Percentiles rank a stretch among this genome's conserved stretches.
Conservation (phyloP, 2,888 invertebrate species). For the Globia sparganii region DNA sequence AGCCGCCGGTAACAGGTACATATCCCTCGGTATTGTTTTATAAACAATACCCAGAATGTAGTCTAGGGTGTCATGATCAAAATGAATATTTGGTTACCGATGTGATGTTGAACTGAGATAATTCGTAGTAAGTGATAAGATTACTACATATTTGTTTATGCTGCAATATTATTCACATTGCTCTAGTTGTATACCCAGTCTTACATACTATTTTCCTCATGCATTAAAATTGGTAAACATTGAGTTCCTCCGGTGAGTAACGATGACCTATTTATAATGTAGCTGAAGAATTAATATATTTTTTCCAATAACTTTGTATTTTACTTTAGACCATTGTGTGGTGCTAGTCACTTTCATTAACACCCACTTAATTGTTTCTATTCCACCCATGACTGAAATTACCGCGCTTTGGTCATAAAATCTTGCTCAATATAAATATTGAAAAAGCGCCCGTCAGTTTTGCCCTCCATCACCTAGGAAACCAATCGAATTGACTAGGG, state of each 20-base stretch:
- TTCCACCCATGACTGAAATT: constrained; percentile 3
- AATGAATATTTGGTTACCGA: constrained; percentile 38
- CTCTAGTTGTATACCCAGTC: background rate
- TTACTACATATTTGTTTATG: background rate
- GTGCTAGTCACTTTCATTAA: background rate
- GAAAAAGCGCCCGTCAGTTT: constrained; percentile 15
- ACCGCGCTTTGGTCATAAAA: background rate
- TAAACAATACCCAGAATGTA: constrained; percentile 55
- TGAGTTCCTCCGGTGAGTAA: constrained; percentile 13
- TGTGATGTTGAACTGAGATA: constrained; percentile 13
- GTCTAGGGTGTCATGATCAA: constrained; percentile 31
- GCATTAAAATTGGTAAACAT: background rate
- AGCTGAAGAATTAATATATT: constrained; percentile 4
- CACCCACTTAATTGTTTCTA: background rate
- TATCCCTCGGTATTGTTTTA: constrained; percentile 52
- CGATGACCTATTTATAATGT: constrained; percentile 18
- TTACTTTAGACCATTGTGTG: constrained; percentile 9
- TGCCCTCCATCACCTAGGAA: constrained; percentile 51
- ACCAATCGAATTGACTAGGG: constrained; percentile 41
- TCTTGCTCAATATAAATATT: background rate
- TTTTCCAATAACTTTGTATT: constrained; percentile 27
- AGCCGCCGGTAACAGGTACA: constrained; percentile 52
- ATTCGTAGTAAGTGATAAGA: constrained; percentile 27
- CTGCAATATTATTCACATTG: constrained; percentile 26
- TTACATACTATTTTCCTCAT: constrained; percentile 29